Evolutionary conservation across 2,113 vertebrate species (phyloP).

Genomic region (Microcebus griseorufus): DNA sequence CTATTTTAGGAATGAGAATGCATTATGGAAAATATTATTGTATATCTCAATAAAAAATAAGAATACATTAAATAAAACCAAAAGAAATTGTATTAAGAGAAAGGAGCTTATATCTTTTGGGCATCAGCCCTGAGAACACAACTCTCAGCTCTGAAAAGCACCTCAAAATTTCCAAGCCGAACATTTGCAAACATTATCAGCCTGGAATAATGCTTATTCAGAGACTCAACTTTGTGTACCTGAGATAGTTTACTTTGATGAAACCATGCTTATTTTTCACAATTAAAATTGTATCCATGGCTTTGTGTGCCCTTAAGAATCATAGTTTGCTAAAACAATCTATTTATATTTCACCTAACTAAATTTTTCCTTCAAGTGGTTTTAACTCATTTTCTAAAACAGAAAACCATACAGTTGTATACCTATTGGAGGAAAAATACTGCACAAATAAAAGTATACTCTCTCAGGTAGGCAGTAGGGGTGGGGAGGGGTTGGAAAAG

Average conservation of each 20-base stretch:
- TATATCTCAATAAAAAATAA: conserved; percentile 12
- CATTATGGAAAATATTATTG: not conserved
- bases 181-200: not conserved
- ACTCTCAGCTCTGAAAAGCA: not conserved
- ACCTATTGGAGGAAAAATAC: fast-evolving
- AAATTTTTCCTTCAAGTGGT: not conserved
- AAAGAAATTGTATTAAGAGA: not conserved
- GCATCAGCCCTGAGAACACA: not conserved
- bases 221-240: not conserved
- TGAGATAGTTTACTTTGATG: not conserved
- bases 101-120: not conserved
- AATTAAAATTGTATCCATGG: not conserved
- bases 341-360: not conserved
- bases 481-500: not conserved
- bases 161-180: not conserved
- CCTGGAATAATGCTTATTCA: not conserved
- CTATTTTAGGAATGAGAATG: not conserved
- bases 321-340: not conserved
- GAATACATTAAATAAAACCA: not conserved
- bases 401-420: not conserved
- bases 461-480: not conserved
- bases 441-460: not conserved
- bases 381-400: conserved; percentile 25
- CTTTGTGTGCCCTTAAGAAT: not conserved
- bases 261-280: not conserved